Evolutionary conservation across 2,888 invertebrate species (phyloP), one percentile per base, ranked within the genome.

Genomic region (Anagyrus pseudococci): DNA sequence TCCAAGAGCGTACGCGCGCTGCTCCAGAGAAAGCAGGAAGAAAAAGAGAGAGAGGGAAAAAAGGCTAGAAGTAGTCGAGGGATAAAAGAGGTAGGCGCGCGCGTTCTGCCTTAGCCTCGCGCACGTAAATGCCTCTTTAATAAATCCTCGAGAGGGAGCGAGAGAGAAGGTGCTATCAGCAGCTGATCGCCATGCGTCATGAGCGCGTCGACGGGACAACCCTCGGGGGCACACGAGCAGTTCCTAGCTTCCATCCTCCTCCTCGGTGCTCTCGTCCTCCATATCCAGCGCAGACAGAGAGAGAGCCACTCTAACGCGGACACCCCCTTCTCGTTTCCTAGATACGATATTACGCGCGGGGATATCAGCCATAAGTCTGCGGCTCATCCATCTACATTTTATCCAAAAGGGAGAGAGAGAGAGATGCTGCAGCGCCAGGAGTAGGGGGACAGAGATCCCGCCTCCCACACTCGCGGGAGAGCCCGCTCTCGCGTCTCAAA

Each of bases 381-480:
- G 73, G 77, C 77, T 79, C 80, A 79, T 79, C 78, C 76, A 79
- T 79, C 77, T 74, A 75, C 76, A 78, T 79, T 80, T 80, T 77
- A 78, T 79, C 75, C 77, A 69, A 64, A 64, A 68, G 70, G 72
- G 72, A 8, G 33, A 15, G 61, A 65, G 67, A 55, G 59, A 56
- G 64, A 67, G 65, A 66, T 52, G 56, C 44, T 58, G 66, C 63
- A 58, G 56, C 25, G 37, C 4, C 43, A 33, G n/a, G n/a, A n/a
- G n/a, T n/a, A n/a, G n/a, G n/a, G n/a, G n/a, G n/a, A n/a, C n/a
- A n/a, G n/a, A n/a, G n/a, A n/a, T 29, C 23, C 56, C 17, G 20
- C 13, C 47, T 58, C 52, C 52, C 53, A 63, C 47, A 53, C 57
- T 68, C 68, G 62, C 64, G 58, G 58, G 22, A 40, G 48, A 49